Base-by-base conservation (phyloP, 2,113 vertebrate species). In the Periophthalmus modestus region DNA sequence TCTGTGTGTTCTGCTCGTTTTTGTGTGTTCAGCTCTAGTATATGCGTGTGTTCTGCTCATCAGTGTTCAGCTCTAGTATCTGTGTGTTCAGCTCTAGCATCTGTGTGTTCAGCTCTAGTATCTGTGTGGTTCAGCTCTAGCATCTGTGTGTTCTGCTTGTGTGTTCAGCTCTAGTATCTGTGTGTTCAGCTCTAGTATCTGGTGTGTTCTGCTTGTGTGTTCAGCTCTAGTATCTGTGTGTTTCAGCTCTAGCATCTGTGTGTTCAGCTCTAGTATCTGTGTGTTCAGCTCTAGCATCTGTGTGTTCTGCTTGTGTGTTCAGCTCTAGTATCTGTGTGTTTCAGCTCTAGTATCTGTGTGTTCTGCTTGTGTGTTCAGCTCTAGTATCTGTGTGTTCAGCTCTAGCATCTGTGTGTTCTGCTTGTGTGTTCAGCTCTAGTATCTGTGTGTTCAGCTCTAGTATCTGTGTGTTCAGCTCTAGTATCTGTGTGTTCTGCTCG, bases 81-180 rank as follows among this genome's bases (percentile, higher is more conserved):
- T n/a, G n/a, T n/a, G n/a, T n/a, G n/a, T 43, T 43, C 61, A 9
- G 39, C 55, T 66, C 21, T n/a, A n/a, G n/a, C n/a, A n/a, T n/a
- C n/a, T n/a, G n/a, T n/a, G 69, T 73, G 36, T 58, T 54, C 71
- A 14, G 71, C 74, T 50, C 63, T n/a, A n/a, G n/a, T n/a, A n/a
- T n/a, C n/a, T n/a, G 58, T 19, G 61, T 79, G n/a, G 84, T 88
- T 84, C 71, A n/a, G n/a, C 82, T 39, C 47, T n/a, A n/a, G n/a
- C n/a, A n/a, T n/a, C n/a, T n/a, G n/a, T n/a, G n/a, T n/a, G n/a
- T 43, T 43, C 61, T 11, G 39, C 55, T 66, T 21, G 48, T 73
- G 69, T 73, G 36, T 58, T 54, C 71, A 14, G 71, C 74, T 50
- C 63, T n/a, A n/a, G n/a, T n/a, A n/a, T n/a, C n/a, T n/a, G 58